These are phyloP conservation scores for Nomada ruficornis DNA, from an alignment of 2,888 invertebrate species.

Conservation along the genomic window DNA sequence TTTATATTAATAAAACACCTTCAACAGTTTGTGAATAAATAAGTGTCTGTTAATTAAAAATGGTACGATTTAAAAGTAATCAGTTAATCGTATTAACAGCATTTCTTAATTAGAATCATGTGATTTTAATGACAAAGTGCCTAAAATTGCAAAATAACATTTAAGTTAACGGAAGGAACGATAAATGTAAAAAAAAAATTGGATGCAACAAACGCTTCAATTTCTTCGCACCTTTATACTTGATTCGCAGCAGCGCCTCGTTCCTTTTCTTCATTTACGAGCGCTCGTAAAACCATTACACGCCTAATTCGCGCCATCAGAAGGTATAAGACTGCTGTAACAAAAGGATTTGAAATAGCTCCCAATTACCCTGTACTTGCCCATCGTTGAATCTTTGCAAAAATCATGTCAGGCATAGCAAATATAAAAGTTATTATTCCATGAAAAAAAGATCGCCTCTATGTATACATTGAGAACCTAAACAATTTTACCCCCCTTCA, in stretches of 20 bases:
- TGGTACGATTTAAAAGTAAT: neutral
- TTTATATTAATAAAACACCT: too few relatives aligned
- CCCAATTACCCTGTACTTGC: neutral
- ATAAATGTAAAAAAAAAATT: neutral
- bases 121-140: too few relatives aligned
- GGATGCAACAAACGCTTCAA: neutral
- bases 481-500: too few relatives aligned
- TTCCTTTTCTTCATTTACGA: constrained; percentile 15
- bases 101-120: too few relatives aligned
- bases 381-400: neutral
- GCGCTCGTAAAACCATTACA: constrained; percentile 22
- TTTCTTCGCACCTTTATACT: constrained; percentile 6
- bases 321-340: constrained; percentile 9
- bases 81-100: too few relatives aligned
- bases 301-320: constrained; percentile 14
- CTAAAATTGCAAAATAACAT: too few relatives aligned
- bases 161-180: too few relatives aligned
- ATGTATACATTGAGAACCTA: too few relatives aligned
- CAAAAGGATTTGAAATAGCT: neutral
- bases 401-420: neutral
- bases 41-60: neutral
- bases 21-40: too few relatives aligned
- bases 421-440: too few relatives aligned
- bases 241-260: constrained; percentile 8
- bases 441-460: too few relatives aligned